phyloP scores from a whole-genome alignment of 1,140 invertebrate genomes.

The Sarcophaga peregrina region DNA sequence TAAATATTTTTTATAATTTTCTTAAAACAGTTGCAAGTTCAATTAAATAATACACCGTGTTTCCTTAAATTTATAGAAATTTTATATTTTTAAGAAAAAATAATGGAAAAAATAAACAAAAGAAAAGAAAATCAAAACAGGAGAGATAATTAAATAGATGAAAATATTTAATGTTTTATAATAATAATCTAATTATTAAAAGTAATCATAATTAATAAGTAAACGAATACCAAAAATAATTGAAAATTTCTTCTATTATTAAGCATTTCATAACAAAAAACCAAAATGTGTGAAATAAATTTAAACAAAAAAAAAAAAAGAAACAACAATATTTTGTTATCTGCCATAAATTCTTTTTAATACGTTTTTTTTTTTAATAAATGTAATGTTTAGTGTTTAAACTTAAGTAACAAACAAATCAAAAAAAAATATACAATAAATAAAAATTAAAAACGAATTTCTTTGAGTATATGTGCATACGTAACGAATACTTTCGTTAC shows the following conservation, averaged over 20 bases:
- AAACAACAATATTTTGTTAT: conserved; percentile 19
- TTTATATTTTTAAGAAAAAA: neutral
- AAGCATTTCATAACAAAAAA: neutral
- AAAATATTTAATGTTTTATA: conserved; percentile 14
- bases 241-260: conserved; percentile 3
- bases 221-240: conserved; percentile 38
- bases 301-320: neutral
- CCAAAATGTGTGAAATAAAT: conserved; percentile 14
- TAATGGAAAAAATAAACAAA: neutral
- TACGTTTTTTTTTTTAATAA: conserved; percentile 39
- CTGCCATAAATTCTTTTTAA: conserved; percentile 39
- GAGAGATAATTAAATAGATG: neutral
- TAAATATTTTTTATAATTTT: neutral
- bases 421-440: conserved; percentile 16
- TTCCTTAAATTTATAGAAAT: conserved; percentile 9
- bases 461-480: no score
- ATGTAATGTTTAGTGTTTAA: conserved; percentile 40
- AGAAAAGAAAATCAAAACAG: neutral
- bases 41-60: neutral
- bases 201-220: conserved; percentile 21
- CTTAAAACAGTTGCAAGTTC: neutral
- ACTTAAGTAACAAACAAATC: conserved; percentile 31
- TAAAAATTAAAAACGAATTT: neutral
- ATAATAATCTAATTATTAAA: neutral
- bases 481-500: no score